A percentile compares a stretch with the other conserved stretches of the same genome.
Evolutionary conservation across 1,140 invertebrate species (phyloP).

Genomic region (Dysdera silvatica): DNA sequence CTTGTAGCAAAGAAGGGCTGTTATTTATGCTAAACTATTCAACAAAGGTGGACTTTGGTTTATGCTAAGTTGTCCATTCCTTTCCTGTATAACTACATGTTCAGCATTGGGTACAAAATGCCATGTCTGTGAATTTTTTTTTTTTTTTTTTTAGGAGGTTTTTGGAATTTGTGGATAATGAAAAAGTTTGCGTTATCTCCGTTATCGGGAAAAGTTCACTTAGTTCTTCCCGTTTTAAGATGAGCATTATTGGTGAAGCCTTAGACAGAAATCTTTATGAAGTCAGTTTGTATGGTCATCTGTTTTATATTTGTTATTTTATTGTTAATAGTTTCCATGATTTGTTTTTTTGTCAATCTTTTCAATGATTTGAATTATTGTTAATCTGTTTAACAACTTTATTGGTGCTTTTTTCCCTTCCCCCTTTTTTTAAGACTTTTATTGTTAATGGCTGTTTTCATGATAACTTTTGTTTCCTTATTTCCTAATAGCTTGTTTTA

Average conservation of each 20-base stretch:
- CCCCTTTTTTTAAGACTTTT: constrained; percentile 46
- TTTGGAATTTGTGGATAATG: constrained; percentile 17
- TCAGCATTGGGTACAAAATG: too few species aligned
- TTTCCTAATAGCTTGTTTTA: too few species aligned
- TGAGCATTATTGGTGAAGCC: constrained; percentile 50
- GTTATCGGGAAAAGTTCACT: constrained; percentile 59
- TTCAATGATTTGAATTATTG: background rate
- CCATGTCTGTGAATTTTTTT: too few species aligned
- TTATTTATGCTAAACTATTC: too few species aligned
- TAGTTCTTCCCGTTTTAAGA: constrained; percentile 53
- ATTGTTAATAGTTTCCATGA: constrained; percentile 16
- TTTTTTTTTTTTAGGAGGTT: constrained; percentile 9
- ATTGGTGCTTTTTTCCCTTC: background rate
- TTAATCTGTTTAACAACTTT: constrained; percentile 1
- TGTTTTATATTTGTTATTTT: background rate
- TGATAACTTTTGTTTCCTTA: too few species aligned
- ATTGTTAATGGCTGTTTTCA: constrained; percentile 56
- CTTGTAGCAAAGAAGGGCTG: too few species aligned
- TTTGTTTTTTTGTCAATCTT: constrained; percentile 23
- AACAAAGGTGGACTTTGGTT: too few species aligned
- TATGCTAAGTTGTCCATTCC: too few species aligned
- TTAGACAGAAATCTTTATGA: constrained; percentile 48
- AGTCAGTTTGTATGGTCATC: constrained; percentile 37
- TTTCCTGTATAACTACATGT: too few species aligned
- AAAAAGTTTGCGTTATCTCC: constrained; percentile 55